A percentile compares a stretch with the other conserved stretches of the same genome.
Evolutionary conservation across 2,888 invertebrate species (phyloP).

Genomic region (Augiades crinisus): DNA sequence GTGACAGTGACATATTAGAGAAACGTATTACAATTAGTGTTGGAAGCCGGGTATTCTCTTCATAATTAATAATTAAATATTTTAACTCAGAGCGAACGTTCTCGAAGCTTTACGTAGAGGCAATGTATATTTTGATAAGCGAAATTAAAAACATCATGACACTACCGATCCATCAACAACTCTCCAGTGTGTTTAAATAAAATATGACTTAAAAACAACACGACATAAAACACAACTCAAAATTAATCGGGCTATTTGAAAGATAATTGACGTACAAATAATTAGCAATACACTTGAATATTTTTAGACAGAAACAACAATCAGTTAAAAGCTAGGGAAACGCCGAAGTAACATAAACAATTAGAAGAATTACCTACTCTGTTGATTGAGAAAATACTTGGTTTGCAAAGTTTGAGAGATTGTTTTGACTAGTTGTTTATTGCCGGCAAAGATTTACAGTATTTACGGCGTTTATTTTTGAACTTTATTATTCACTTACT

Average conservation of each 20-base stretch:
- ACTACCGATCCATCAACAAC: too few relatives aligned
- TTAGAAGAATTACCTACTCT: constrained; percentile 5
- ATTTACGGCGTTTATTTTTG: not conserved
- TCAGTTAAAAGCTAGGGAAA: constrained; percentile 9
- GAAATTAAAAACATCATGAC: too few relatives aligned
- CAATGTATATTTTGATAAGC: too few relatives aligned
- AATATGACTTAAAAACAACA: too few relatives aligned
- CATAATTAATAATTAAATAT: too few relatives aligned
- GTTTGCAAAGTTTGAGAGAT: constrained; percentile 7
- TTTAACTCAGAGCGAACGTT: too few relatives aligned
- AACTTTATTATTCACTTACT: not conserved
- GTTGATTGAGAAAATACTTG: constrained; percentile 18
- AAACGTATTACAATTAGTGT: too few relatives aligned
- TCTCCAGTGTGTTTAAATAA: too few relatives aligned
- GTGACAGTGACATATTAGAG: too few relatives aligned
- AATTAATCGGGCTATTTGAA: constrained; percentile 2
- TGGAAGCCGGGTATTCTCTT: too few relatives aligned
- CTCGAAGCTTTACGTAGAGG: too few relatives aligned
- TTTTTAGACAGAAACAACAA: constrained; percentile 17
- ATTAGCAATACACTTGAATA: constrained; percentile 15
- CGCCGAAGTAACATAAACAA: constrained; percentile 9
- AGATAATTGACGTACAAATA: constrained; percentile 8
- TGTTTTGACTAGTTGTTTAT: constrained; percentile 14
- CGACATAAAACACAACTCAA: not conserved
- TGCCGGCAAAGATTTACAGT: not conserved